Evolutionary conservation across 2,888 invertebrate genomes (phyloP), one percentile per base, ranked within the genome.

Genomic region (Lasioglossum villosulum): DNA sequence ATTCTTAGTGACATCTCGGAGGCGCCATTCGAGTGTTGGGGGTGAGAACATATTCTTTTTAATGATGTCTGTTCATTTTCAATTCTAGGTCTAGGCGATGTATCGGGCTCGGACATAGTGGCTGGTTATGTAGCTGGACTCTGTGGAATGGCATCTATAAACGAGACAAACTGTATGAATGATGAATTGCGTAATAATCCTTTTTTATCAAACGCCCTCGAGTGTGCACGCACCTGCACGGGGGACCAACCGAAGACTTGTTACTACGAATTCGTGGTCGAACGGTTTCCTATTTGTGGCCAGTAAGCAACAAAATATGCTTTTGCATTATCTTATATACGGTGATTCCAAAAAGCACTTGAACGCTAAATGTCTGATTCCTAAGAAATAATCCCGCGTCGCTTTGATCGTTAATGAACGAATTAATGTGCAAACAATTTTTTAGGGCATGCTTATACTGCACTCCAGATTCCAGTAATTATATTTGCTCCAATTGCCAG

Each of bases 171-270:
- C 59, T 77, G 86, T 86, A 12, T 37, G 16, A 75, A 63, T 4
- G 6, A 66, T 1, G 75, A 68, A n/a, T 39, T 84, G 14, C 23
- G 4, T 14, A 1, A 4, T 10, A 27, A 84, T 68, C 1, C 37
- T 1, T 12, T 10, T 4, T 63, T 88, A 30, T 80, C 83, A 2
- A 87, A 72, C 37, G 39, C 88, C 16, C 66, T 71, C 2, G 81
- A 88, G 6, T 88, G 88, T 42, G 88, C 88, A 12, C 91, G 95
- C 4, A 79, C 88, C n/a, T 96, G 95, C 1, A 80, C 80, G 0
- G 90, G 89, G 0, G 90, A 81, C 14, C 86, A 88, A 56, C 90
- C 93, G 4, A 93, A 88, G 82, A 91, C 84, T 4, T 93, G 94
- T 78, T 92, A 93, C 75, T 93, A 92, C 63, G 82, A 89, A 5